A percentile compares a stretch with the other conserved stretches of the same genome.
phyloP scores from a whole-genome alignment of 2,888 invertebrate genomes.

The Cylloceria caligata region DNA sequence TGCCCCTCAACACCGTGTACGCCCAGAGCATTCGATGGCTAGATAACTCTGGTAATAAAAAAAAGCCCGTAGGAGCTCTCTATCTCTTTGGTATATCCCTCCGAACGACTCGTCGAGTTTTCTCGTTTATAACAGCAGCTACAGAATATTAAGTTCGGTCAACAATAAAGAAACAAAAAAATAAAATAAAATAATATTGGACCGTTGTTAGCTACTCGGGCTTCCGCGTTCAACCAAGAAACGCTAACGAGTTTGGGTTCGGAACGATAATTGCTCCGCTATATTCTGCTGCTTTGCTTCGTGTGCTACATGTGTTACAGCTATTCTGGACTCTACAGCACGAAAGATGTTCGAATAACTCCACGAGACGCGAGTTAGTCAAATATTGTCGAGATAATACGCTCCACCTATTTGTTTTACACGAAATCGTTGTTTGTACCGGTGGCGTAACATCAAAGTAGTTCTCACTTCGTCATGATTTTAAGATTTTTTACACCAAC shows the following conservation, averaged over 20 bases:
- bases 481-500: too few species aligned
- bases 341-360: slow-evolving; percentile 6
- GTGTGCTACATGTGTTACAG: slow-evolving; percentile 2
- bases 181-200: background rate
- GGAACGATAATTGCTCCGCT: slow-evolving; percentile 59
- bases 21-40: slow-evolving; percentile 33
- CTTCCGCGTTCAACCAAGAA: slow-evolving; percentile 47
- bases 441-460: background rate
- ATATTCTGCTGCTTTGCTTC: slow-evolving; percentile 4
- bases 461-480: background rate
- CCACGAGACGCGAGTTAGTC: slow-evolving; percentile 7
- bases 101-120: background rate
- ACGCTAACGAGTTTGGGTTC: slow-evolving; percentile 63
- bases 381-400: slow-evolving; percentile 12
- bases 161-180: background rate
- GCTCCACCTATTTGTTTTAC: slow-evolving; percentile 4
- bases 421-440: background rate
- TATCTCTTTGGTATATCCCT: background rate
- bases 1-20: slow-evolving; percentile 43
- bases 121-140: background rate
- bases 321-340: background rate
- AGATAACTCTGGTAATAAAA: slow-evolving; percentile 35
- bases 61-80: background rate
- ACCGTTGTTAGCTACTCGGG: background rate
- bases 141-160: slow-evolving; percentile 5